A percentile compares a stretch with the other conserved stretches of the same genome.
Evolutionary conservation across 1,140 invertebrate species (phyloP).

Genomic region (Zaprionus lachaisei): DNA sequence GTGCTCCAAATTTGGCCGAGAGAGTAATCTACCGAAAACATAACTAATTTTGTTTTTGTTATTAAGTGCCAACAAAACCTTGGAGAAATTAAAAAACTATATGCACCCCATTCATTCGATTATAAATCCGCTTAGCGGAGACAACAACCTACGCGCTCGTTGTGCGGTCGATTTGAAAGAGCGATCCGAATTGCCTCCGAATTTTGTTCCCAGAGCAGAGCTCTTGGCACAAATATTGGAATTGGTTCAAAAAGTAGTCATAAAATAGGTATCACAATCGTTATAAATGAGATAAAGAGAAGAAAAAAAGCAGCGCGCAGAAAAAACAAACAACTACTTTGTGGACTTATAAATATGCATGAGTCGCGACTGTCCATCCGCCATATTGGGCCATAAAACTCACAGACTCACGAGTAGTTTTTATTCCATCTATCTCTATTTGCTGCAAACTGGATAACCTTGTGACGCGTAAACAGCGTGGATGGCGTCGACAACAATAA

Average conservation of each 20-base stretch:
- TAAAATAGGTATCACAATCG: slow-evolving; percentile 51
- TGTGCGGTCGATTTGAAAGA: slow-evolving; percentile 48
- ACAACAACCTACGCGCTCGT: slow-evolving; percentile 48
- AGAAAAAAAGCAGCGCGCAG: background rate
- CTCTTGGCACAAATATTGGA: slow-evolving; percentile 47
- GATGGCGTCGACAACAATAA: background rate
- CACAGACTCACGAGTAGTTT: slow-evolving; percentile 49
- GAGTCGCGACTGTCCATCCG: slow-evolving; percentile 26
- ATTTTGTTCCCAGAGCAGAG: slow-evolving; percentile 16
- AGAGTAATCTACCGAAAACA: slow-evolving; percentile 2
- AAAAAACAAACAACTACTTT: slow-evolving; percentile 33
- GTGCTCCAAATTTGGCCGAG: slow-evolving; percentile 47
- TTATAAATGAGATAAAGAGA: slow-evolving; percentile 58
- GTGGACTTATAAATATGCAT: slow-evolving; percentile 71
- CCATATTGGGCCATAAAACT: slow-evolving; percentile 73
- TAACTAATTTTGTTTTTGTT: slow-evolving; percentile 36
- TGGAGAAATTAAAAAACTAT: slow-evolving; percentile 38
- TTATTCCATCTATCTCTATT: slow-evolving; percentile 15
- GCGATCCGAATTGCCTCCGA: slow-evolving; percentile 17
- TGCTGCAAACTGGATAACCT: slow-evolving; percentile 62
- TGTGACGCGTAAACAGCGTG: slow-evolving; percentile 39
- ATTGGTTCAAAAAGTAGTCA: slow-evolving; percentile 57
- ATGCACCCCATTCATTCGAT: slow-evolving; percentile 1
- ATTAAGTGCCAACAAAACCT: slow-evolving; percentile 55
- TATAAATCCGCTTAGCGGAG: slow-evolving; percentile 57